Evolutionary conservation across 30 jellyfish, hydroid and myxozoan genomes (phyloP).

Genomic region (Morbakka virulenta): DNA sequence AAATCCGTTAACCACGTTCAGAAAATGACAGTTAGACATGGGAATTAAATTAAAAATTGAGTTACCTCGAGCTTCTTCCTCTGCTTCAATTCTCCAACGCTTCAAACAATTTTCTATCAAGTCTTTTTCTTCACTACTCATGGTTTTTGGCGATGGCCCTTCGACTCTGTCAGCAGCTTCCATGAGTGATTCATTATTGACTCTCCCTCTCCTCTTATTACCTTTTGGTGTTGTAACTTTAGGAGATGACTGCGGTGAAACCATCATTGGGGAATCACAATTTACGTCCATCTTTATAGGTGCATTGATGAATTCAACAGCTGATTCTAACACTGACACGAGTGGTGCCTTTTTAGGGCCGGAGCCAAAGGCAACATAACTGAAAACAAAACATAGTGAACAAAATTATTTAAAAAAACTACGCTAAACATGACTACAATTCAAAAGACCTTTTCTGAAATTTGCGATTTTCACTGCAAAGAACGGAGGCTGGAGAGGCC

Average conservation of each 20-base stretch:
- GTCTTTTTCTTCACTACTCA: constrained; percentile 42
- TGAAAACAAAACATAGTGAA: too few species aligned
- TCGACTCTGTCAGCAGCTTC: constrained; percentile 42
- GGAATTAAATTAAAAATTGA: too few species aligned
- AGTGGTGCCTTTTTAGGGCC: constrained; percentile 41
- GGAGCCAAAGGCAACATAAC: constrained; percentile 26
- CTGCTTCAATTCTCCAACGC: constrained; percentile 50
- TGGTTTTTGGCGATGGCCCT: constrained; percentile 56
- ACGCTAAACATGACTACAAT: too few species aligned
- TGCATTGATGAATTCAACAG: constrained; percentile 27
- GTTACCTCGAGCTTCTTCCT: constrained; percentile 40
- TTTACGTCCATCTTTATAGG: constrained; percentile 3
- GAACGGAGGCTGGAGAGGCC: too few species aligned
- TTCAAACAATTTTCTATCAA: constrained; percentile 27
- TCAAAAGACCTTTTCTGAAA: too few species aligned
- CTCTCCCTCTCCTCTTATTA: background rate
- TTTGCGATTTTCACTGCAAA: too few species aligned
- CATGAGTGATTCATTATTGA: background rate
- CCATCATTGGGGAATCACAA: constrained; percentile 40
- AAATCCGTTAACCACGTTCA: too few species aligned
- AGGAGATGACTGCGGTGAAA: constrained; percentile 60
- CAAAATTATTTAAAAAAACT: too few species aligned
- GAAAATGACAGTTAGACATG: too few species aligned
- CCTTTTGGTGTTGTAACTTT: constrained; percentile 9
- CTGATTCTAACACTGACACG: constrained; percentile 37